Conservation (phyloP, 30 jellyfish, hydroid and myxozoan species). For the Aurelia aurita complex sp. Pacific region DNA sequence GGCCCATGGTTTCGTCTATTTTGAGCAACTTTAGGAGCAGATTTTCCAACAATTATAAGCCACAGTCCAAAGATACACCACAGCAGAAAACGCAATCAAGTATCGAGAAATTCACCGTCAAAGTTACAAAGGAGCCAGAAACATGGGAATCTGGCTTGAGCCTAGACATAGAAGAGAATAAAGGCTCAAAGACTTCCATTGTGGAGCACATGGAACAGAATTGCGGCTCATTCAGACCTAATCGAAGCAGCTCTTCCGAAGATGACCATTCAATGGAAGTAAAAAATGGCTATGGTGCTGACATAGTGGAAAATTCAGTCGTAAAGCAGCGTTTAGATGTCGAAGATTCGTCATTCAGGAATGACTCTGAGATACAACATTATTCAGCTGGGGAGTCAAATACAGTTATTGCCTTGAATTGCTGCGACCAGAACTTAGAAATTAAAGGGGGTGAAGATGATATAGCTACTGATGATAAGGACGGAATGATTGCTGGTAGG, state of each 20-base stretch:
- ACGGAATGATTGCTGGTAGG: neutral
- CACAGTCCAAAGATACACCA: neutral
- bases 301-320: neutral
- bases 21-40: conserved; percentile 33
- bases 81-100: conserved; percentile 3
- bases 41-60: conserved; percentile 8
- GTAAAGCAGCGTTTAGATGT: neutral
- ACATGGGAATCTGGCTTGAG: neutral
- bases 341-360: neutral
- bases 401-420: neutral
- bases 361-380: neutral
- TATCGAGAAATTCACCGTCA: conserved; percentile 35
- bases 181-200: neutral
- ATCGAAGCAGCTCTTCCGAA: neutral
- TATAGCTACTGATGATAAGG: neutral
- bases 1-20: conserved; percentile 7
- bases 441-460: neutral
- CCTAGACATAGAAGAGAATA: neutral
- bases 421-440: neutral
- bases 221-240: no score
- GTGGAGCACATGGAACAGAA: no score
- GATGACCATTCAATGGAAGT: neutral
- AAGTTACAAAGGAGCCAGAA: conserved; percentile 8
- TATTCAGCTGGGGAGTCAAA: neutral
- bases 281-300: neutral